Base-by-base conservation (phyloP, 2,113 vertebrate genomes). In the Antechinus flavipes region DNA sequence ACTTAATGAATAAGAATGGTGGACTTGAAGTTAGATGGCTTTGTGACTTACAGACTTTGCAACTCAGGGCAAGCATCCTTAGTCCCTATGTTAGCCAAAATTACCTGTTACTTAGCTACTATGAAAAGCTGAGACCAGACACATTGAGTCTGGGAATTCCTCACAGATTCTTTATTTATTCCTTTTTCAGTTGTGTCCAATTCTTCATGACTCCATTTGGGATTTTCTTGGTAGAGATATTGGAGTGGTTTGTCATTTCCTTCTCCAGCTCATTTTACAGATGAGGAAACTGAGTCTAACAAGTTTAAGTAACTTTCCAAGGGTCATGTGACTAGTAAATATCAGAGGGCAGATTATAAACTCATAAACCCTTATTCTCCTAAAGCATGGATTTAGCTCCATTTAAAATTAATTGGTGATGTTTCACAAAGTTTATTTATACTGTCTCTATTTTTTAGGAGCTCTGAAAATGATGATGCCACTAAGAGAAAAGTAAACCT, bases 401-500 rank as follows among this genome's bases (percentile, higher is more conserved):
- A 25, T 92, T 1, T 8, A 94, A 97, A 92, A 25, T 94, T 52
- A 92, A 8, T 12, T 2, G 3, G 4, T 26, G 6, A 2, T 46
- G 5, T 61, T 56, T 92, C 93, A 95, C 0, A 16, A 90, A 90
- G 68, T 47, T 95, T 94, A 61, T 49, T 97, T 94, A 2, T 90
- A 2, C 52, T 94, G 0, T 61, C 12, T 95, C 46, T 97, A 1
- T 84, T 4, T 97, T 98, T 94, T 97, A 99, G 99, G 96, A 99
- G 99, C 97, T 98, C 97, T 0, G 99, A 99, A 98, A 99, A 99
- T 10, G 99, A 99, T 0, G 99, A 99, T 98, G 99, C 98, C 0
- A 99, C 99, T 0, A 99, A 99, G 98, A 99, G 99, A 96, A 99
- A 99, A 98, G 99, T 99, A 98, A 99, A 99, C 98, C 98, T 99